Percentiles rank a stretch among this genome's conserved stretches.
Conservation (phyloP, 2,888 invertebrate genomes). For the Pterostichus madidus region DNA sequence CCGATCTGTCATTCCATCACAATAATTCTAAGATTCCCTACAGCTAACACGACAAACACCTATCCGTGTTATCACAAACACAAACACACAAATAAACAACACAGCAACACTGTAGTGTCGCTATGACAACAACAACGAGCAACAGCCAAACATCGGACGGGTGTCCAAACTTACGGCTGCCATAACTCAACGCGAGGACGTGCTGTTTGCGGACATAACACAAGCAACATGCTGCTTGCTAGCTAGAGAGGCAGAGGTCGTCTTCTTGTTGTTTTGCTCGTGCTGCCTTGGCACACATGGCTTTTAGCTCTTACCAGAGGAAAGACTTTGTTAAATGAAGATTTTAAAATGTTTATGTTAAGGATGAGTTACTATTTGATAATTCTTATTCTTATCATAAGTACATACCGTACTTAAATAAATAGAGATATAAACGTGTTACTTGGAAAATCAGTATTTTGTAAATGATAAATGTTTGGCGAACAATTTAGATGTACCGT, state of each 20-base stretch:
- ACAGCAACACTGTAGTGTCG: constrained; percentile 3
- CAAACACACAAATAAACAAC: constrained; percentile 44
- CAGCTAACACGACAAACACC: constrained; percentile 2
- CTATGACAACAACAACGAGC: constrained; percentile 26
- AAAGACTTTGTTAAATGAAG: no score
- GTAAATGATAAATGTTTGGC: no score
- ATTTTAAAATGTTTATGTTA: no score
- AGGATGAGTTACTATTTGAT: no score
- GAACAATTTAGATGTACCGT: no score
- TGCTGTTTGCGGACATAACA: constrained; percentile 49
- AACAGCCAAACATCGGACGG: constrained; percentile 19
- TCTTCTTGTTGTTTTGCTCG: neutral
- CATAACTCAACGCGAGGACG: neutral
- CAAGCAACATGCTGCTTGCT: constrained; percentile 32
- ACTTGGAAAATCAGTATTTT: no score
- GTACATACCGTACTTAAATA: no score
- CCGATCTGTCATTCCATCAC: neutral
- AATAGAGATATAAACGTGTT: no score
- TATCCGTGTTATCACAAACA: constrained; percentile 29
- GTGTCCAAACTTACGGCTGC: constrained; percentile 21
- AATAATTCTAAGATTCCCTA: constrained; percentile 22
- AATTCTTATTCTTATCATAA: no score
- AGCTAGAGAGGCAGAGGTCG: no score
- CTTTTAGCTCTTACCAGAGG: no score
- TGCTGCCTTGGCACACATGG: no score